Conservation (phyloP, 1,140 invertebrate species). For the Nasonia vitripennis region DNA sequence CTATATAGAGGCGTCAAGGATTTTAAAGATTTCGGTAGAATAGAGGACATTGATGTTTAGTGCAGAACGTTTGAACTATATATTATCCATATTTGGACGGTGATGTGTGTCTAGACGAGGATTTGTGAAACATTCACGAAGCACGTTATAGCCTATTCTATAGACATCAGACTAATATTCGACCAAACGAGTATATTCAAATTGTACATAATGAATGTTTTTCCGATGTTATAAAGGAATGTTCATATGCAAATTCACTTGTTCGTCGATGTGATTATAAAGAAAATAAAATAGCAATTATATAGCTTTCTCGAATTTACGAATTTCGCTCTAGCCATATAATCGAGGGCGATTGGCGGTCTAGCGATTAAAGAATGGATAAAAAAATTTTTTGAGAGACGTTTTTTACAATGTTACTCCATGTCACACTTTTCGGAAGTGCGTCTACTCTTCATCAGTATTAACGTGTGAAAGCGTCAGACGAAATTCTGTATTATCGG, state of each 20-base stretch:
- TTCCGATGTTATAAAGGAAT: not conserved
- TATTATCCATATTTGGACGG: not conserved
- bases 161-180: not conserved
- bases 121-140: not conserved
- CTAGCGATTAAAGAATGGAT: not conserved
- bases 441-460: conserved; percentile 29
- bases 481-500: conserved; percentile 21
- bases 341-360: not conserved
- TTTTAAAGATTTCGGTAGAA: not conserved
- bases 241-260: not conserved
- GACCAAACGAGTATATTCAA: not conserved
- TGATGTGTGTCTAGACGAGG: not conserved
- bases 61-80: not conserved
- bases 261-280: not conserved
- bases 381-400: conserved; percentile 23
- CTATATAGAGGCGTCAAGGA: not conserved
- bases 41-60: not conserved
- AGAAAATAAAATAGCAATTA: not conserved
- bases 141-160: not conserved
- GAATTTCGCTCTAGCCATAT: not conserved
- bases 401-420: conserved; percentile 43
- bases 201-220: conserved; percentile 31
- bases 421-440: not conserved
- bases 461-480: conserved; percentile 13
- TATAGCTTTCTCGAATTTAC: conserved; percentile 34